phyloP scores from a whole-genome alignment of 2,113 vertebrate genomes.

The Verasper variegatus region DNA sequence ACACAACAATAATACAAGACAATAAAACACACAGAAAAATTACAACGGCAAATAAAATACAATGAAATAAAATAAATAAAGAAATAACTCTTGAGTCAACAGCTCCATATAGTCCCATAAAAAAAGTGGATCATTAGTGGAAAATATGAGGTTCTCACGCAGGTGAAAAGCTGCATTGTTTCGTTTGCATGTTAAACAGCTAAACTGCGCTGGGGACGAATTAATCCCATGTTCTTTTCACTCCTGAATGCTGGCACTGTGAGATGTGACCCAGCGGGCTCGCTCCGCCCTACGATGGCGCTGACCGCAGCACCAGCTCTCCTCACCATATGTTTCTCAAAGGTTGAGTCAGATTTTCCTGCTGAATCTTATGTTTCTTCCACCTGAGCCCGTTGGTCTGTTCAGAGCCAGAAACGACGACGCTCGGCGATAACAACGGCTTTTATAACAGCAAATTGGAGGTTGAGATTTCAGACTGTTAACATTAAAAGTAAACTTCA shows the following conservation, averaged over 20 bases:
- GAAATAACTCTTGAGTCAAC: not conserved
- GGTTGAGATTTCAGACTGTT: too few species aligned
- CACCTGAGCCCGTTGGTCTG: too few species aligned
- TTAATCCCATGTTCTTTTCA: not conserved
- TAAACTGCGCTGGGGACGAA: not conserved
- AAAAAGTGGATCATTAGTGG: conserved; percentile 17
- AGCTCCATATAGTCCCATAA: conserved; percentile 9
- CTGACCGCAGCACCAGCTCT: conserved; percentile 5
- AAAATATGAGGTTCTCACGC: conserved; percentile 6
- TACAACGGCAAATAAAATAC: not conserved
- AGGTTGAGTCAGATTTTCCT: conserved; percentile 19
- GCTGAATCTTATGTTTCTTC: not conserved
- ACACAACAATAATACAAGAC: conserved; percentile 12
- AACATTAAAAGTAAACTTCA: too few species aligned
- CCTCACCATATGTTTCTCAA: not conserved
- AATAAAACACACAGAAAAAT: conserved; percentile 16
- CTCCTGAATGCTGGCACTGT: not conserved
- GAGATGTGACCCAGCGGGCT: conserved; percentile 8
- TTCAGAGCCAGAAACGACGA: too few species aligned
- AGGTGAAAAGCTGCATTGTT: not conserved
- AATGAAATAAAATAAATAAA: not conserved
- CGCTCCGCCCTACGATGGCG: not conserved
- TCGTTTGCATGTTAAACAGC: conserved; percentile 11
- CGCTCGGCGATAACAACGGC: too few species aligned
- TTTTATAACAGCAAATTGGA: too few species aligned